Conservation (phyloP, 35 echinoderm and acorn worm species). For the Ophiothrix spiculata region DNA sequence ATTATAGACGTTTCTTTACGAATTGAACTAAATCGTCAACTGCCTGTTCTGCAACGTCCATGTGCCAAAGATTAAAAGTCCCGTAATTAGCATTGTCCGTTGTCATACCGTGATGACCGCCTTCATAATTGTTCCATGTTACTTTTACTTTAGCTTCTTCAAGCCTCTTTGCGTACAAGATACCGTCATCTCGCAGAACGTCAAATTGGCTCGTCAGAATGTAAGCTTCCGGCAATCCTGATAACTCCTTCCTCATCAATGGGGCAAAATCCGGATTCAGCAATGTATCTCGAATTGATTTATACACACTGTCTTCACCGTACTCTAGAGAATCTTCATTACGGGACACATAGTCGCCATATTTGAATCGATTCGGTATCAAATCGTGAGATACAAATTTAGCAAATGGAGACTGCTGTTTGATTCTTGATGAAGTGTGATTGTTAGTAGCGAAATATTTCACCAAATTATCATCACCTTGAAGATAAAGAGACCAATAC, state of each 20-base stretch:
- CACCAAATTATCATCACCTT: not conserved
- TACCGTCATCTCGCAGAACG: conserved; percentile 65
- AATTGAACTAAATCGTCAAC: no score
- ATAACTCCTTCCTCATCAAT: conserved; percentile 44
- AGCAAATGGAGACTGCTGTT: no score
- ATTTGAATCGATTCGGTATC: conserved; percentile 34
- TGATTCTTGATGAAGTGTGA: conserved; percentile 7
- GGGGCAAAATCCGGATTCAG: conserved; percentile 42
- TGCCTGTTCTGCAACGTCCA: no score
- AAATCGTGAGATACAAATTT: conserved; percentile 11
- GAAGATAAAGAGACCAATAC: not conserved
- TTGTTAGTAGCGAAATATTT: conserved; percentile 2
- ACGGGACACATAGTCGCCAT: not conserved
- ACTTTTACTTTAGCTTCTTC: conserved; percentile 54
- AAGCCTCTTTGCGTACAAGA: conserved; percentile 54
- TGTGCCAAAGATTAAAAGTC: no score
- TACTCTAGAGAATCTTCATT: not conserved
- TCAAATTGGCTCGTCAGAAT: conserved; percentile 51
- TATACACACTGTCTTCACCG: conserved; percentile 25
- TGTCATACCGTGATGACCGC: conserved; percentile 32
- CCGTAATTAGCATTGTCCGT: not conserved
- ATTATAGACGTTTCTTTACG: no score
- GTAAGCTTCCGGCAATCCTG: conserved; percentile 60
- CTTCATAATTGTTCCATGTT: conserved; percentile 53
- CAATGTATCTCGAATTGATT: conserved; percentile 24